A percentile compares a stretch with the other conserved stretches of the same genome.
Evolutionary conservation across 1,140 invertebrate species (phyloP).

Genomic region (Ips nitidus): DNA sequence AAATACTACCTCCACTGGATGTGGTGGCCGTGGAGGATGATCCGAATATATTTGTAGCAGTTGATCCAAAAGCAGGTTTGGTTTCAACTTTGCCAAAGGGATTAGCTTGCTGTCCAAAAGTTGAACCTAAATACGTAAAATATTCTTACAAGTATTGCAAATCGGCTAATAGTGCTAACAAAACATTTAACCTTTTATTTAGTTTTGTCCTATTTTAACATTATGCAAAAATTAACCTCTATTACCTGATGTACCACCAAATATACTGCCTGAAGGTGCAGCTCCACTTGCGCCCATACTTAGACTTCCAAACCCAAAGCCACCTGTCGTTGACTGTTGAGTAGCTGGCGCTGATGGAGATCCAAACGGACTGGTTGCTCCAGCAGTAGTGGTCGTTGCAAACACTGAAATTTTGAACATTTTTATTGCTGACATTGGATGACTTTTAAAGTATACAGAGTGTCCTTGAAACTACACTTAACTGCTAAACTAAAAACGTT

Average conservation of each 20-base stretch:
- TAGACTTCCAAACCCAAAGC: constrained; percentile 15
- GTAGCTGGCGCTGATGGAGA: constrained; percentile 16
- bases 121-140: neutral
- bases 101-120: constrained; percentile 20
- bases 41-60: constrained; percentile 28
- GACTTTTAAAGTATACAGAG: too few relatives aligned
- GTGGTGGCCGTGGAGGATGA: constrained; percentile 26
- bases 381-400: constrained; percentile 24
- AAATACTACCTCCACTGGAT: constrained; percentile 13
- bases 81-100: constrained; percentile 15
- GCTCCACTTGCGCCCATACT: constrained; percentile 5
- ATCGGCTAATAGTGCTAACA: neutral
- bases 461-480: constrained; percentile 5
- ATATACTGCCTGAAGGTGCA: constrained; percentile 7
- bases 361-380: constrained; percentile 22
- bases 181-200: neutral
- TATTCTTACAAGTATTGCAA: neutral
- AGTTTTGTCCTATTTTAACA: neutral
- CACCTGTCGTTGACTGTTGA: constrained; percentile 7
- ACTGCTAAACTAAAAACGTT: too few relatives aligned
- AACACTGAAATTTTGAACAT: constrained; percentile 37
- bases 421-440: constrained; percentile 16
- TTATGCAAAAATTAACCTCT: neutral
- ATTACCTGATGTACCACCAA: constrained; percentile 19
- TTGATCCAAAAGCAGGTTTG: constrained; percentile 5